Base-by-base conservation (phyloP, 2,113 vertebrate species). In the Scomber colias region DNA sequence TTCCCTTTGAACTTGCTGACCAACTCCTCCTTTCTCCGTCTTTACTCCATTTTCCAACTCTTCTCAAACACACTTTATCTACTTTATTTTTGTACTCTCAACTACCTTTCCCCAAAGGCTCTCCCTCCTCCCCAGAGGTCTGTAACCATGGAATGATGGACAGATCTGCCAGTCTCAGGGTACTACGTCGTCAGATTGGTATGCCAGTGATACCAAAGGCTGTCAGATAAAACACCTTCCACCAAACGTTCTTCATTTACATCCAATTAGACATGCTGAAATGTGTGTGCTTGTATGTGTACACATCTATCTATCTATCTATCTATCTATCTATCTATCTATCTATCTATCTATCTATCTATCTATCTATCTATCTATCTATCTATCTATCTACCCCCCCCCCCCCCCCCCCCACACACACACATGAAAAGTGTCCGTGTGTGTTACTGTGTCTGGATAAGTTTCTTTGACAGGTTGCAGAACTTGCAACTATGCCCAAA, bases 391-490 rank as follows among this genome's bases (percentile, higher is more conserved):
- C n/a, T n/a, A n/a, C n/a, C n/a, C n/a, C n/a, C n/a, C n/a, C n/a
- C 21, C 21, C 21, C 21, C 21, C 21, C 21, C 21, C 21, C 21
- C 21, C 1, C 21, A 21, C 31, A 54, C n/a, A 72, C 19, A 19
- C 7, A 48, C 17, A 72, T 48, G 69, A 68, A 83, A 67, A 60
- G 11, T 49, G 46, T 30, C 50, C 16, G 5, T 4, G 45, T 54
- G 59, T 50, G 73, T 54, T 77, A 76, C 69, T 48, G 64, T 51
- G 19, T 63, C 40, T 64, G 27, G 50, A 75, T 73, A 69, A 3
- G 40, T 86, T 75, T 78, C 53, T 82, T 53, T 83, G 86, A 83
- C 79, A 88, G 75, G 62, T 16, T 79, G 69, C 73, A 84, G 63
- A 75, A 78, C 17, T 63, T 67, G 66, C 74, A 75, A 54, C 65